These are phyloP conservation scores for Prenolepis imparis DNA, from an alignment of 2,888 invertebrate species.

Conservation along the genomic window DNA sequence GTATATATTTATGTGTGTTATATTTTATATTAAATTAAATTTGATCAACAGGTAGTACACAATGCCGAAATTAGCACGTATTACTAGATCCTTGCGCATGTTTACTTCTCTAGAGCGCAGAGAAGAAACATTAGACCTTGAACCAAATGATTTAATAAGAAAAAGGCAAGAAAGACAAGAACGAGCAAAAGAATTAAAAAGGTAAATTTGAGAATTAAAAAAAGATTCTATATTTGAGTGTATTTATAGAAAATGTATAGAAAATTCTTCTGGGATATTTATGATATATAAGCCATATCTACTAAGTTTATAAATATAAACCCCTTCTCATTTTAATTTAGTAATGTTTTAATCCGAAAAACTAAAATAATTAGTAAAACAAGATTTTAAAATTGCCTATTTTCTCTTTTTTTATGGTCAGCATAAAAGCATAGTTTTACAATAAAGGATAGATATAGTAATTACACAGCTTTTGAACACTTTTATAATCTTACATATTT, in stretches of 20 bases:
- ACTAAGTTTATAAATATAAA: neutral
- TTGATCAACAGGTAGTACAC: conserved; percentile 28
- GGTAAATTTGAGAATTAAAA: conserved; percentile 78
- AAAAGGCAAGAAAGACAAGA: conserved; percentile 85
- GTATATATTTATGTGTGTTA: neutral
- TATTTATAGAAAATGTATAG: conserved; percentile 22
- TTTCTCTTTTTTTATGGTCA: neutral
- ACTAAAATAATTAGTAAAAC: neutral
- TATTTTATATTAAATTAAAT: neutral
- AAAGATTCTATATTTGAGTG: conserved; percentile 54
- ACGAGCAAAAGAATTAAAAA: conserved; percentile 84
- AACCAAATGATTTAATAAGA: conserved; percentile 83
- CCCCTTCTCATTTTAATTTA: neutral
- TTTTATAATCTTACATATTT: neutral
- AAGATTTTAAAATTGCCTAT: neutral
- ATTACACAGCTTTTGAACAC: neutral
- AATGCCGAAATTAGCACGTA: conserved; percentile 88
- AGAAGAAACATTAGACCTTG: conserved; percentile 75
- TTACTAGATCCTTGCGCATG: conserved; percentile 90
- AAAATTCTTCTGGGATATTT: neutral
- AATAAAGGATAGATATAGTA: neutral
- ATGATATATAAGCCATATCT: neutral
- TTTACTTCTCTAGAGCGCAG: conserved; percentile 88
- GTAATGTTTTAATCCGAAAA: neutral
- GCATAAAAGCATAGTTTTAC: neutral